These are phyloP conservation scores for Pyrocoelia pectoralis DNA, from an alignment of 2,888 invertebrate species.

Conservation along the genomic window DNA sequence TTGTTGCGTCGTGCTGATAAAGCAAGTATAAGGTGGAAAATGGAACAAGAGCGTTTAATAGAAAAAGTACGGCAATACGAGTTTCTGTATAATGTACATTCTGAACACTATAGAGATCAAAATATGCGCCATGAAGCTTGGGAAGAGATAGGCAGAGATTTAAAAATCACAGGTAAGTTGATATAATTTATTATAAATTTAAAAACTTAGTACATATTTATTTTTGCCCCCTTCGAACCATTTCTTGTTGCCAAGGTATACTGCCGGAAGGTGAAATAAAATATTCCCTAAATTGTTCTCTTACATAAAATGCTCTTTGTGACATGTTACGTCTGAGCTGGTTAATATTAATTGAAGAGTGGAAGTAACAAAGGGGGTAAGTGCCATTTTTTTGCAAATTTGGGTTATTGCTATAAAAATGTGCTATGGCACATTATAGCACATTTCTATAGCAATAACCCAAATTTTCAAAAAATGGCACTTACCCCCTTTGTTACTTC, in stretches of 20 bases:
- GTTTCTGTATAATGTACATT: constrained; percentile 29
- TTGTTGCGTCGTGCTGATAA: not conserved
- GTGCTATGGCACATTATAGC: no score
- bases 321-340: not conserved
- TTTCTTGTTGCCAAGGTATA: constrained; percentile 3
- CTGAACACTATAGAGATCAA: constrained; percentile 28
- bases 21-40: not conserved
- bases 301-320: not conserved
- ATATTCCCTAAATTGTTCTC: constrained; percentile 2
- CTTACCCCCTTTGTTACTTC: no score
- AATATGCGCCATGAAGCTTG: constrained; percentile 31
- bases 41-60: constrained; percentile 27
- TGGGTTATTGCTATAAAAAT: no score
- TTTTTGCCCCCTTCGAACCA: constrained; percentile 1
- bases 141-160: constrained; percentile 33
- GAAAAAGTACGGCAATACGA: constrained; percentile 32
- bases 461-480: no score
- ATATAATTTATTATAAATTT: not conserved
- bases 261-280: not conserved
- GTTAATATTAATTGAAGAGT: no score
- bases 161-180: constrained; percentile 34
- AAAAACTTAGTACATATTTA: not conserved
- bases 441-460: no score
- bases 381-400: no score
- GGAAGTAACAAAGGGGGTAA: no score